Base-by-base conservation (phyloP, 2,888 invertebrate species). In the Eupithecia tripunctaria region DNA sequence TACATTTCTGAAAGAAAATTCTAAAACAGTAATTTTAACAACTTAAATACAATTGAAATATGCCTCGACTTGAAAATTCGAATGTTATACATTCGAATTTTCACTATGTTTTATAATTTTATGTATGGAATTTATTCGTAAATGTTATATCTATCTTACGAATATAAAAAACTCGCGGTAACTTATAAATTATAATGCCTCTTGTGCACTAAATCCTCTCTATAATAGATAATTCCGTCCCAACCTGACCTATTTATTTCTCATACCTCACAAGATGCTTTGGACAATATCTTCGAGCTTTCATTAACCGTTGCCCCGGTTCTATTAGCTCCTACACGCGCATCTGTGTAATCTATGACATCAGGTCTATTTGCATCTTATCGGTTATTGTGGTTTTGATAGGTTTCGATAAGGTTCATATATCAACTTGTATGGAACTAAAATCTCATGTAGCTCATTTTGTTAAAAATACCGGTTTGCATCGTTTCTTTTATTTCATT, bases 231-330 rank as follows among this genome's bases (percentile, higher is more conserved):
- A 47, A 51, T 21, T 51, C 10, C 21, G 3, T 51, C 10, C 10
- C 21, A 51, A 21, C 2, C 10, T 51, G 21, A 51, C 51, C n/a
- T 51, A 51, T 51, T 51, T 51, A 38, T 38, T 36, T 36, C 36
- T 8, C 36, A 36, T 8, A 36, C 36, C n/a, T 27, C 6, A 59
- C 59, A 25, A 27, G 10, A 27, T 27, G 59, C 27, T 59, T 75
- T 67, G 59, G 51, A n/a, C 47, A n/a, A 76, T 72, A 69, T 77
- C 66, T 72, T 75, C 69, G 56, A 72, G 41, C 60, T 66, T 75
- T 74, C 59, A 62, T 72, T 41, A 75, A 71, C 59, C 74, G 75
- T 72, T 78, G 76, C 74, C 77, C 78, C 62, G 72, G 68, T 76
- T 73, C 74, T 75, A 77, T 74, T 74, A 65, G 66, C 63, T 63